phyloP scores from a whole-genome alignment of 1,140 invertebrate genomes.

The Drosophila pectinifera region DNA sequence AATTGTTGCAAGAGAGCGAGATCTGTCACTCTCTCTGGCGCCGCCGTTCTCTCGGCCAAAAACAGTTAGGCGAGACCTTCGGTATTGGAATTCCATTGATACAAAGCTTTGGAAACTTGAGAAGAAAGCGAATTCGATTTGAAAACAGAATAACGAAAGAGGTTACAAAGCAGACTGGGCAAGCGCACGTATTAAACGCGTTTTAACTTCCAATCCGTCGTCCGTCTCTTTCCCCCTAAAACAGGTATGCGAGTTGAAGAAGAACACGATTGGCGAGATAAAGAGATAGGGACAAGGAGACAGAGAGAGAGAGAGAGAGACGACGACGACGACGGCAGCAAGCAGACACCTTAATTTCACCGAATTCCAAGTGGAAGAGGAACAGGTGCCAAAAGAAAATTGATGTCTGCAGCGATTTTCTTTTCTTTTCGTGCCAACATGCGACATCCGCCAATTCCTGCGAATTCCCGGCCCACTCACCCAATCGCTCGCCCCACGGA shows the following conservation, averaged over 20 bases:
- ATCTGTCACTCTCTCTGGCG: conserved; percentile 6
- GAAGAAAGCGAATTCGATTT: conserved; percentile 82
- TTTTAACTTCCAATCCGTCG: conserved; percentile 59
- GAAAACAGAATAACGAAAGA: conserved; percentile 82
- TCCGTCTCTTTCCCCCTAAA: conserved; percentile 32
- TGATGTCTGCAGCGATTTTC: conserved; percentile 53
- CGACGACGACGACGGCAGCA: background rate
- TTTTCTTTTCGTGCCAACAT: conserved; percentile 40
- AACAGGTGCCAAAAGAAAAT: conserved; percentile 40
- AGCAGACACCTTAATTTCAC: conserved; percentile 62
- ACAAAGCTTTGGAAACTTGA: conserved; percentile 40
- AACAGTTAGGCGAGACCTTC: conserved; percentile 44
- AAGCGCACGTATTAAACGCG: conserved; percentile 78
- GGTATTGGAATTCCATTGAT: conserved; percentile 61
- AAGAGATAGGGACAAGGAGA: conserved; percentile 21
- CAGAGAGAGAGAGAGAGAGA: conserved; percentile 2
- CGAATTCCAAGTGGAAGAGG: conserved; percentile 43
- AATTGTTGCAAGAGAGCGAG: conserved; percentile 36
- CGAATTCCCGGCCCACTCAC: conserved; percentile 46
- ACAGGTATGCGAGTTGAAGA: conserved; percentile 67
- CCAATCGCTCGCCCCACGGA: background rate
- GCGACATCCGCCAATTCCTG: conserved; percentile 45
- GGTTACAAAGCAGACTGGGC: conserved; percentile 76
- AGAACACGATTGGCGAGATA: conserved; percentile 49
- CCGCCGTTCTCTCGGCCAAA: too few species aligned